phyloP scores from a whole-genome alignment of 2,113 vertebrate species.

The Zapornia atra region DNA sequence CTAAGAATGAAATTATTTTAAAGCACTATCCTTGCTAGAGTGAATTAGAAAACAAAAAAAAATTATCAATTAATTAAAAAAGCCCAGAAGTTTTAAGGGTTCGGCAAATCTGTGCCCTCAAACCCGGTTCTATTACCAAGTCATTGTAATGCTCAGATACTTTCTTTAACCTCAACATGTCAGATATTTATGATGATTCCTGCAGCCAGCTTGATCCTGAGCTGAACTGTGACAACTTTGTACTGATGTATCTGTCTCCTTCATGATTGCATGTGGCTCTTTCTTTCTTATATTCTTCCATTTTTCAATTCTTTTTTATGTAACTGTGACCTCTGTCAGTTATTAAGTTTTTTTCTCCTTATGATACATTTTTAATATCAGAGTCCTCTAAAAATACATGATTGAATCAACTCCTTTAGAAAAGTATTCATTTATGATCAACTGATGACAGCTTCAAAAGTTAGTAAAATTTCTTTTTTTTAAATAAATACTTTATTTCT shows the following conservation, averaged over 20 bases:
- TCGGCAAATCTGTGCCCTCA: neutral
- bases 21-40: neutral
- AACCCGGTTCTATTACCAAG: neutral
- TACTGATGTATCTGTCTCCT: slow-evolving; percentile 46
- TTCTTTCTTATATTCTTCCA: slow-evolving; percentile 12
- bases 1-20: neutral
- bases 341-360: neutral
- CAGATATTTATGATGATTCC: slow-evolving; percentile 51
- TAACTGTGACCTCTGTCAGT: slow-evolving; percentile 14
- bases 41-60: neutral
- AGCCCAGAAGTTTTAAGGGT: neutral
- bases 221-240: slow-evolving; percentile 50
- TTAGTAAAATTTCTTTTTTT: neutral
- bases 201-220: slow-evolving; percentile 53
- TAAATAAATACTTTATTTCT: neutral
- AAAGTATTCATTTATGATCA: slow-evolving; percentile 9
- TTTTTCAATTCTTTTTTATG: slow-evolving; percentile 46
- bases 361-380: slow-evolving; percentile 13
- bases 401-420: neutral
- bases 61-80: neutral
- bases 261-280: slow-evolving; percentile 10
- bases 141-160: neutral
- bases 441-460: neutral
- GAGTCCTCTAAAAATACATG: neutral
- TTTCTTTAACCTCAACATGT: slow-evolving; percentile 51